Conservation (phyloP, 2,113 vertebrate genomes). For the human region GRCh38 chr3:193685501-193686000, state of each 20-base stretch:
- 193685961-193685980: neutral
- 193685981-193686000: constrained; percentile 9
- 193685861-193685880: neutral
- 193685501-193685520: constrained; percentile 1
- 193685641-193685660: neutral
- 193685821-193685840: constrained; percentile 39
- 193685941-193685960: neutral
- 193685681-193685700: neutral
- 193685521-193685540: neutral
- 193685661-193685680: constrained; percentile 34
- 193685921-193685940: neutral
- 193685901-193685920: neutral
- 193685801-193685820: neutral
- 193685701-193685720: neutral
- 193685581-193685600: constrained; percentile 19
- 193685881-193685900: neutral
- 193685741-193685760: neutral
- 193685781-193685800: neutral
- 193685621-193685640: neutral
- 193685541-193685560: neutral
- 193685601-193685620: neutral
- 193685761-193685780: neutral
- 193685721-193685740: constrained; percentile 14
- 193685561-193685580: constrained; percentile 1
- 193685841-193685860: neutral